phyloP scores from a whole-genome alignment of 2,888 invertebrate genomes.

The Coecobrya sp. region DNA sequence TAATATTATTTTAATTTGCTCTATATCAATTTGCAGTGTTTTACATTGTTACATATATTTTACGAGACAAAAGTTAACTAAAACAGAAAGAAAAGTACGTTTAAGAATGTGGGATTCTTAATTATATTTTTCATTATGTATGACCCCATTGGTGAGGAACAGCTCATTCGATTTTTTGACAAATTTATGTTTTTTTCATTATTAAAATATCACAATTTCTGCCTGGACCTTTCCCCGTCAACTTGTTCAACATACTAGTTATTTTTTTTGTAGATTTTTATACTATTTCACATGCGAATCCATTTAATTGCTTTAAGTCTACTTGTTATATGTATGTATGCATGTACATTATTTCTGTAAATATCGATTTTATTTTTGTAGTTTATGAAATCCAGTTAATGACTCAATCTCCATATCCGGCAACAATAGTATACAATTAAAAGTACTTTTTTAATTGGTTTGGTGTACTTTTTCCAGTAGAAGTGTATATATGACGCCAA shows the following conservation, averaged over 20 bases:
- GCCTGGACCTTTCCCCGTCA: constrained; percentile 80
- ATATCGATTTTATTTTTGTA: no score
- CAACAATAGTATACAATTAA: constrained; percentile 31
- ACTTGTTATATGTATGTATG: not conserved
- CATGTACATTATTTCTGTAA: no score
- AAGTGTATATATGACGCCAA: not conserved
- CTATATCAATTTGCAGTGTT: constrained; percentile 4
- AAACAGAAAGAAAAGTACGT: not conserved
- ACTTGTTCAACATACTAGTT: constrained; percentile 10
- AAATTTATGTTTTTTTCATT: constrained; percentile 66
- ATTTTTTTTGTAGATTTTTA: constrained; percentile 43
- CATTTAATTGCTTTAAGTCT: not conserved
- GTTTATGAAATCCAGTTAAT: constrained; percentile 13
- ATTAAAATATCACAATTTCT: constrained; percentile 83
- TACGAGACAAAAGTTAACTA: not conserved
- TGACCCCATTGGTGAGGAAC: constrained; percentile 78
- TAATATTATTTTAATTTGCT: not conserved
- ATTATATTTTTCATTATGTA: constrained; percentile 64
- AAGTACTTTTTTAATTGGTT: not conserved
- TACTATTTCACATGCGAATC: constrained; percentile 7
- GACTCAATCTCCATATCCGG: not conserved
- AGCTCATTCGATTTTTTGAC: constrained; percentile 78
- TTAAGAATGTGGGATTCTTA: not conserved
- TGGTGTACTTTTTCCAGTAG: constrained; percentile 21
- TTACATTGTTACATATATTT: constrained; percentile 39